Evolutionary conservation across 2,113 vertebrate genomes (phyloP), one percentile per base, ranked within the genome.

Genomic region (Ceyx melanurus): DNA sequence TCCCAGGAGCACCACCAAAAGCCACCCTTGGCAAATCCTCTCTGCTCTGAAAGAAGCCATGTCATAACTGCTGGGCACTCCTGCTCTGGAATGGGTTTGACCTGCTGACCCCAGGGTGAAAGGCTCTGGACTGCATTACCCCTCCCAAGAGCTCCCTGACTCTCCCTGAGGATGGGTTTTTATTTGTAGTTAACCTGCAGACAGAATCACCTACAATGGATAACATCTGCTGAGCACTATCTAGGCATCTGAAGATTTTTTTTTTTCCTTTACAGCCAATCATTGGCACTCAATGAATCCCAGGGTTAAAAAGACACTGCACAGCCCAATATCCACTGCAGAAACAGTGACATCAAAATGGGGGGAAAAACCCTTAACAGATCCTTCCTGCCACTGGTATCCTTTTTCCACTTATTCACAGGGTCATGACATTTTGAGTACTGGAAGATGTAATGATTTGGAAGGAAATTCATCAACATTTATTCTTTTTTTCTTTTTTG

Each of bases 251-350:
- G 75, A 94, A 78, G 72, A 46, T 37, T 37, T 37, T 19, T 58
- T 78, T 93, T 89, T 86, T 88, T 77, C 22, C 78, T 92, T 93
- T 89, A 78, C 89, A 86, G 67, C 87, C 87, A 64, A 93, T 96
- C 96, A 94, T 54, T 92, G 72, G 64, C 94, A 95, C 89, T 91
- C 92, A 89, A 93, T 93, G 87, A 96, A 95, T 94, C 82, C 93
- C 65, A 88, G 86, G 46, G 72, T 89, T 93, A 87, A 95, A 91
- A 93, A 90, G 79, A 82, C 88, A 62, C 70, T 74, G 40, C 31
- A 77, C 22, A 65, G 72, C 51, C 64, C 83, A 77, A 67, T 70
- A 64, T 9, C 70, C 54, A 87, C 40, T 66, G 60, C 58, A 92
- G 31, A 90, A 68, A 66, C 10, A 87, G 56, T 40, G 53, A 80